A percentile compares a stretch with the other conserved stretches of the same genome.
Conservation (phyloP, 1,140 invertebrate genomes). For the Cydia strobilella region DNA sequence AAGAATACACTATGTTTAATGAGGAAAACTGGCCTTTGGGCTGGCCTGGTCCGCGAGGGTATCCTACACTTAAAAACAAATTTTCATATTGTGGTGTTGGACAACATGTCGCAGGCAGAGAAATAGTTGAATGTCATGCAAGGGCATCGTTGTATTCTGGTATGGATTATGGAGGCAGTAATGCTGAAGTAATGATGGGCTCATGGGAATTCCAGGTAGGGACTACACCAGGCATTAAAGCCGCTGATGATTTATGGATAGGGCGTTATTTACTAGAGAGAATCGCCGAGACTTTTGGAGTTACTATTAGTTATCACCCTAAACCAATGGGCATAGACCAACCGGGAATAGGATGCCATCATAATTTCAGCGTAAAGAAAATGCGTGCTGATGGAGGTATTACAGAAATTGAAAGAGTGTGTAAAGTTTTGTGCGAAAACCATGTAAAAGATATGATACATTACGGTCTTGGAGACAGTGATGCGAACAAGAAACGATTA, state of each 20-base stretch:
- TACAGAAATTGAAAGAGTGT: conserved; percentile 86
- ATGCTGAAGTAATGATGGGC: conserved; percentile 97
- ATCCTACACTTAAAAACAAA: conserved; percentile 79
- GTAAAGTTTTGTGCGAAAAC: conserved; percentile 89
- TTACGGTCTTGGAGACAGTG: conserved; percentile 91
- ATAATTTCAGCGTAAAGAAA: conserved; percentile 94
- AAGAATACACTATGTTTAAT: conserved; percentile 92
- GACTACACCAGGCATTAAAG: conserved; percentile 89
- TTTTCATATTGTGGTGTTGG: conserved; percentile 92
- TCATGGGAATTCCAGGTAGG: conserved; percentile 90
- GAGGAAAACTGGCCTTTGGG: conserved; percentile 88
- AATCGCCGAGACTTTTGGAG: conserved; percentile 95
- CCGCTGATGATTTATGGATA: conserved; percentile 95
- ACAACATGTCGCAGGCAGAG: conserved; percentile 92
- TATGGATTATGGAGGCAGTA: conserved; percentile 92
- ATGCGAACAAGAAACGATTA: conserved; percentile 91
- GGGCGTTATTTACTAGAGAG: conserved; percentile 91
- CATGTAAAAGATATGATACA: conserved; percentile 92
- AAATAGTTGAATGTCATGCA: conserved; percentile 89
- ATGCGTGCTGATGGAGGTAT: conserved; percentile 92
- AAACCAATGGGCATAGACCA: conserved; percentile 95
- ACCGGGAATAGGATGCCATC: conserved; percentile 96
- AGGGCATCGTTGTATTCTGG: conserved; percentile 93
- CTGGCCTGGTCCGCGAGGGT: conserved; percentile 92
- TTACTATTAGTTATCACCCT: conserved; percentile 93